Percentiles rank a stretch among this genome's conserved stretches.
Conservation (phyloP, 2,888 invertebrate genomes). For the Xiphydria camelus region DNA sequence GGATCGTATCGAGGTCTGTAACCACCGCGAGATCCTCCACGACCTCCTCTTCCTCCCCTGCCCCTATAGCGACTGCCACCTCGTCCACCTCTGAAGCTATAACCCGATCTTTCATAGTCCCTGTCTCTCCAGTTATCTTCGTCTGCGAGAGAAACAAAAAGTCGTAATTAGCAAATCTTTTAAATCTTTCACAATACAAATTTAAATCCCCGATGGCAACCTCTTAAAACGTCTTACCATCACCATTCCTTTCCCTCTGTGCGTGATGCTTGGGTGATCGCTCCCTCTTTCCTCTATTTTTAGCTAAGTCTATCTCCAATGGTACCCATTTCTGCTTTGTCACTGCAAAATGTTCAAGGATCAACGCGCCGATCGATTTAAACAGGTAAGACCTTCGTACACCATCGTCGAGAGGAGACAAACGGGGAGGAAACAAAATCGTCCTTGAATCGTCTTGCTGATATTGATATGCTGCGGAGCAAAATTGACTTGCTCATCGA, state of each 20-base stretch:
- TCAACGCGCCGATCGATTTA: conserved; percentile 16
- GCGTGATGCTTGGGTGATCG: conserved; percentile 59
- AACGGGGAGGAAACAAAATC: neutral
- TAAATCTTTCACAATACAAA: conserved; percentile 4
- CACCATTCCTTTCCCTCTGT: conserved; percentile 52
- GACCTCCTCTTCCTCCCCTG: conserved; percentile 60
- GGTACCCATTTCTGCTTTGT: conserved; percentile 88
- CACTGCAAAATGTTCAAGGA: conserved; percentile 41
- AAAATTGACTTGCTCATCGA: no score
- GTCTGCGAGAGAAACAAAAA: conserved; percentile 30
- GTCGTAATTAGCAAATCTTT: no score
- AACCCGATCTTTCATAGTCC: conserved; percentile 48
- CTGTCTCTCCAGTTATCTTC: conserved; percentile 49
- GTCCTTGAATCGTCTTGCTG: no score
- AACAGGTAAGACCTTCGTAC: conserved; percentile 17
- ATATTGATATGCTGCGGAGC: no score
- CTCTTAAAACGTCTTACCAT: conserved; percentile 58
- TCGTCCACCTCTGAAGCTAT: conserved; percentile 44
- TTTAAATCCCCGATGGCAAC: conserved; percentile 47
- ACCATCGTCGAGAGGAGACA: neutral
- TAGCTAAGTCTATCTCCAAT: conserved; percentile 81
- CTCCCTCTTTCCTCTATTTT: conserved; percentile 69
- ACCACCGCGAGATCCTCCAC: conserved; percentile 58
- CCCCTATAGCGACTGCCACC: conserved; percentile 53
- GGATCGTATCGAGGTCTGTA: conserved; percentile 58